Evolutionary conservation across 2,797 vertebrate genomes (phyloP).

Genomic region (Botia kubotai): DNA sequence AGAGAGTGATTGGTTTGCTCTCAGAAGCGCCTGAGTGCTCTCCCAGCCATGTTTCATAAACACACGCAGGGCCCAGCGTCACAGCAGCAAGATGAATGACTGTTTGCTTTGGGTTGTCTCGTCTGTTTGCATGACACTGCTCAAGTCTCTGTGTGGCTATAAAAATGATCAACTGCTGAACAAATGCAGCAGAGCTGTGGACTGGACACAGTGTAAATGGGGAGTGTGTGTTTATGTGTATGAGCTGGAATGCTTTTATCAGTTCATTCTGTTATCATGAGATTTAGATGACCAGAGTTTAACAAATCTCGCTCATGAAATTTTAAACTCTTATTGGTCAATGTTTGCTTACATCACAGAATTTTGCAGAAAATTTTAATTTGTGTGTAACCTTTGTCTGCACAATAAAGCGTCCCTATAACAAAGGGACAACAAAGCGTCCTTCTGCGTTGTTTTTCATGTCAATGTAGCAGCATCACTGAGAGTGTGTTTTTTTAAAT

Average conservation of each 20-base stretch:
- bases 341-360: background rate
- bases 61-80: constrained; percentile 33
- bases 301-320: background rate
- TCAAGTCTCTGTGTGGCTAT: constrained; percentile 46
- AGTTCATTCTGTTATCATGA: background rate
- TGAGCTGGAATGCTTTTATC: background rate
- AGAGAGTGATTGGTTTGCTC: constrained; percentile 35
- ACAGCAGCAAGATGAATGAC: constrained; percentile 50
- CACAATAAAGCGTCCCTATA: too few relatives aligned
- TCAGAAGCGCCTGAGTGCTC: constrained; percentile 38
- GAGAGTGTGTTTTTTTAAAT: too few relatives aligned
- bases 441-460: too few relatives aligned
- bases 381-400: too few relatives aligned
- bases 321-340: background rate
- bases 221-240: background rate
- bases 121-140: constrained; percentile 56
- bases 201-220: background rate
- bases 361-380: too few relatives aligned
- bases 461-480: too few relatives aligned
- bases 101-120: constrained; percentile 63
- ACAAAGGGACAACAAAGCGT: too few relatives aligned
- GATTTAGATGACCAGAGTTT: background rate
- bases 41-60: constrained; percentile 49
- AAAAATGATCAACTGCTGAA: constrained; percentile 53
- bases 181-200: constrained; percentile 41